These are phyloP conservation scores for Leptopilina clavipes DNA, from an alignment of 1,140 invertebrate genomes.

Conservation along the genomic window DNA sequence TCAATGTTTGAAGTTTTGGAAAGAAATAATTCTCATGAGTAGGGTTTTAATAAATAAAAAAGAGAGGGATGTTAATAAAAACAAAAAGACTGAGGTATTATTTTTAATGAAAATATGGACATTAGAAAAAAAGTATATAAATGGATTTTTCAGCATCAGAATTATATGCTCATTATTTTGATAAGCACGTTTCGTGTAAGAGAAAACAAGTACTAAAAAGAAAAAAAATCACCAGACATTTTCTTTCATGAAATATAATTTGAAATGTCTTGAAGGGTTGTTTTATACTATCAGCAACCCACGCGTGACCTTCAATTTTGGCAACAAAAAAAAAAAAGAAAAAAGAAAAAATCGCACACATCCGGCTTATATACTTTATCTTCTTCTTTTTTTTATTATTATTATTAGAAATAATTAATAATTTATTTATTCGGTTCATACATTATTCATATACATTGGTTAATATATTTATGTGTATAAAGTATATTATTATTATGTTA, in stretches of 20 bases:
- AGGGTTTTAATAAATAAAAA: too few species aligned
- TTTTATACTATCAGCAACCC: neutral
- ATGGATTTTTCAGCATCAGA: neutral
- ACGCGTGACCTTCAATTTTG: constrained; percentile 17
- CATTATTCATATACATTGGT: neutral
- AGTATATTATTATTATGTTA: too few species aligned
- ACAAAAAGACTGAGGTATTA: neutral
- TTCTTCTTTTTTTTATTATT: neutral
- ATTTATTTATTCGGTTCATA: neutral
- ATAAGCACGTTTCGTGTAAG: neutral
- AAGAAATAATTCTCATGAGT: neutral
- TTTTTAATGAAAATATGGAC: constrained; percentile 6
- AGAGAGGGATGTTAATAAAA: constrained; percentile 2
- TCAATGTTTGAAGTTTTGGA: neutral
- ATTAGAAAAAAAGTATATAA: neutral
- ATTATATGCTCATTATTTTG: constrained; percentile 22
- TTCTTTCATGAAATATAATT: constrained; percentile 8
- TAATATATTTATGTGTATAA: too few species aligned
- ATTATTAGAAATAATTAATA: neutral
- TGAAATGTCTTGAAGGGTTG: neutral
- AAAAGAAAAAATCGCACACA: neutral
- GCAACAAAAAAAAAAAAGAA: neutral
- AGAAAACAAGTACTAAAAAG: neutral
- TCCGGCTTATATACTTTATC: constrained; percentile 21
- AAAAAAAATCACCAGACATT: constrained; percentile 19